Evolutionary conservation across 2,113 vertebrate species (phyloP), one percentile per base, ranked within the genome.

Genomic region (Hippocampus barbouri): DNA sequence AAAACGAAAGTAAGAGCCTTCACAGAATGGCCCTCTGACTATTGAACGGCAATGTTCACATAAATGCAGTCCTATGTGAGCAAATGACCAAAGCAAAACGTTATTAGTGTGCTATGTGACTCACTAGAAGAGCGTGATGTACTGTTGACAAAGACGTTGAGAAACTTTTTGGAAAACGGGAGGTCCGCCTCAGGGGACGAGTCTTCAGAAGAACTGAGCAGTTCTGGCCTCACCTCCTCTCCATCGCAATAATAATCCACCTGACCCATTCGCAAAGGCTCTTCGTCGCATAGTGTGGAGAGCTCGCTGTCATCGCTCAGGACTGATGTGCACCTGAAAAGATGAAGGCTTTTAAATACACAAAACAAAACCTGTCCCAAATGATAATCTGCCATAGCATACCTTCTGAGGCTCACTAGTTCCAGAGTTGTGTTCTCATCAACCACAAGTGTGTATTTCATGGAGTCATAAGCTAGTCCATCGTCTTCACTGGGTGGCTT

Each of bases 161-260:
- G 95, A 84, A 99, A 99, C 86, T 99, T 99, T 89, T 96, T 98
- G 83, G 97, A 98, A 90, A 99, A 99, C 23, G 95, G 96, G 68
- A 98, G 90, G 80, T 98, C 96, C 0, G 96, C 95, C 79, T 98
- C 97, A 0, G 95, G 96, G 0, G 96, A 97, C 0, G 95, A 99
- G 78, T 95, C 96, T 83, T 95, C 95, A 0, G 94, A 90, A 34
- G 93, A 93, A 63, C 89, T 88, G 11, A 94, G 82, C 5, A 91
- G 84, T 3, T 88, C 90, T 5, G 92, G 87, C 15, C 86, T 91
- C 59, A 67, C 87, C 53, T 90, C 84, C 18, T 76, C 79, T 1
- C 87, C 77, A 5, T 80, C 68, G 2, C 20, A 74, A 63, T 54
- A 74, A 16, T 89, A 89, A n/a, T 88, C 89, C 69, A 91, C 76